These are phyloP conservation scores for Lamproptera curius DNA, from an alignment of 2,888 invertebrate genomes.

Conservation along the genomic window DNA sequence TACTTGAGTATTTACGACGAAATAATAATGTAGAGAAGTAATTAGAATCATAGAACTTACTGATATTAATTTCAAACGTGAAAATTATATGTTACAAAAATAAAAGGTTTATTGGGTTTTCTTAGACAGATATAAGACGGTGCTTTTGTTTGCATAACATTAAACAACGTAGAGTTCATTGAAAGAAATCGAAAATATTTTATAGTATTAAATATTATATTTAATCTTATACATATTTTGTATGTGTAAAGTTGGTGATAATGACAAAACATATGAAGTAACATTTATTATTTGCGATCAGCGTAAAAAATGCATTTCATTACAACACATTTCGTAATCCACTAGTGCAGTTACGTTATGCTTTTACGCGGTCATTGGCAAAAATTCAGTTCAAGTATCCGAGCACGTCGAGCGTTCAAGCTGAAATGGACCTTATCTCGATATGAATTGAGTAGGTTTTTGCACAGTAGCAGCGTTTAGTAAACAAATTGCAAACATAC, in stretches of 20 bases:
- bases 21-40: too few species aligned
- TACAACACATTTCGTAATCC: slow-evolving; percentile 8
- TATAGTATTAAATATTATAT: not conserved
- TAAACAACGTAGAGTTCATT: not conserved
- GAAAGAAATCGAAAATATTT: not conserved
- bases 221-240: not conserved
- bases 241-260: too few species aligned
- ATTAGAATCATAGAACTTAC: too few species aligned
- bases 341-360: slow-evolving; percentile 10
- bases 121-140: too few species aligned
- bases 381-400: slow-evolving; percentile 16
- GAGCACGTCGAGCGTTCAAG: not conserved
- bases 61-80: too few species aligned
- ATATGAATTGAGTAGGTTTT: not conserved
- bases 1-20: too few species aligned
- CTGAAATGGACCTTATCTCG: not conserved
- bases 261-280: too few species aligned
- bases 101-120: too few species aligned
- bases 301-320: slow-evolving; percentile 3
- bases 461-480: not conserved
- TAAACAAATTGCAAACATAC: slow-evolving; percentile 12
- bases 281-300: too few species aligned
- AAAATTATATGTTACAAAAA: too few species aligned
- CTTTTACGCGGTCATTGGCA: slow-evolving; percentile 21
- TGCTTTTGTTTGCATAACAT: not conserved